phyloP scores from a whole-genome alignment of 2,888 invertebrate species.

The Chrysina gloriosa region DNA sequence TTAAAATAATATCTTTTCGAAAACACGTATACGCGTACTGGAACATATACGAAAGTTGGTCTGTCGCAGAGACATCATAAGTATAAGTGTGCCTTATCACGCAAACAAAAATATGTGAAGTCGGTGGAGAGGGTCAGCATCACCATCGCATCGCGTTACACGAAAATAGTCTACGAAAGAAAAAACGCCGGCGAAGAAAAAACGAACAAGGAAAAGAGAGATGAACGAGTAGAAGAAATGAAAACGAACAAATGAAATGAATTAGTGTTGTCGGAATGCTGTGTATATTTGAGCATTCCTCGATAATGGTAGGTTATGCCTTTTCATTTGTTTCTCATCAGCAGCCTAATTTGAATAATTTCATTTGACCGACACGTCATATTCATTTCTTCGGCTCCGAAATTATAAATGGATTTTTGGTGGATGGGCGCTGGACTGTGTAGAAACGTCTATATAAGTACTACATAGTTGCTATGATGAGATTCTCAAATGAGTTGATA shows the following conservation, averaged over 20 bases:
- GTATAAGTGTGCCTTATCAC: conserved; percentile 50
- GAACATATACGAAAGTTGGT: conserved; percentile 24
- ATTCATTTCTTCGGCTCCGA: conserved; percentile 25
- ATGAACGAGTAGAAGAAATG: conserved; percentile 14
- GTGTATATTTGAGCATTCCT: conserved; percentile 58
- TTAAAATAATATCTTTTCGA: conserved; percentile 37
- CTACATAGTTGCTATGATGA: no score
- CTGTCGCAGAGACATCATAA: conserved; percentile 43
- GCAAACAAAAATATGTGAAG: conserved; percentile 52
- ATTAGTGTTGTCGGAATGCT: conserved; percentile 52
- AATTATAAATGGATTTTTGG: conserved; percentile 34
- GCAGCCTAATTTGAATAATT: conserved; percentile 59
- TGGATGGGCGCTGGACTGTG: neutral
- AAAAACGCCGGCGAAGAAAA: conserved; percentile 26
- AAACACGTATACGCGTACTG: neutral
- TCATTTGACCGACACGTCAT: conserved; percentile 45
- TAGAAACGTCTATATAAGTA: no score
- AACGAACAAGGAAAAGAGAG: neutral
- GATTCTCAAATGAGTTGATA: no score
- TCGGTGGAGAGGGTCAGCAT: conserved; percentile 12
- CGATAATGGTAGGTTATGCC: conserved; percentile 56
- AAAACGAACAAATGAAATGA: conserved; percentile 46
- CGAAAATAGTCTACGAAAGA: conserved; percentile 23
- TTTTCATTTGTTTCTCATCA: conserved; percentile 61
- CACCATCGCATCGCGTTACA: conserved; percentile 36